Conservation (phyloP, 2,797 vertebrate genomes). For the Hoplostethus atlanticus region DNA sequence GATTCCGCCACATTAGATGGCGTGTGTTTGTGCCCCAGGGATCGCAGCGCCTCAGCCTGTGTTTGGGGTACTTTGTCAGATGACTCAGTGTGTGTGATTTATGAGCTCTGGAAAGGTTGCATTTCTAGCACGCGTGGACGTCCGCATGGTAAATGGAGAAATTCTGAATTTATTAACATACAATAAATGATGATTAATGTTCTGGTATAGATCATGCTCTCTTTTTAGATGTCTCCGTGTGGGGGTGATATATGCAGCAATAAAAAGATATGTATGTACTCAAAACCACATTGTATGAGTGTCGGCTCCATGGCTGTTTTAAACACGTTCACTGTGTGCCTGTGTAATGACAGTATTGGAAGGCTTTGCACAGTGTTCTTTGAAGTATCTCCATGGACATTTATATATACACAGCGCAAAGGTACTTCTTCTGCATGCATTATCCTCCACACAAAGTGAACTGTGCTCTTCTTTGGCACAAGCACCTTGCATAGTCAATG, state of each 20-base stretch:
- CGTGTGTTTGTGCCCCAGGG: slow-evolving; percentile 87
- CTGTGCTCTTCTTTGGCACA: slow-evolving; percentile 60
- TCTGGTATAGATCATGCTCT: slow-evolving; percentile 88
- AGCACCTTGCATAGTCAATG: slow-evolving; percentile 80
- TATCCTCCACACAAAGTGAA: slow-evolving; percentile 76
- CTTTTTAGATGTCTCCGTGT: slow-evolving; percentile 87
- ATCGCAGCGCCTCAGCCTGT: slow-evolving; percentile 83
- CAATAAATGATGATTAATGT: slow-evolving; percentile 93
- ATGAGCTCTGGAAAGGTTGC: slow-evolving; percentile 89
- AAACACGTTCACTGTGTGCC: slow-evolving; percentile 56
- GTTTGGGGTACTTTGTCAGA: slow-evolving; percentile 89
- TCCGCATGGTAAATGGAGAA: slow-evolving; percentile 90
- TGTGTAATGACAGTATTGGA: slow-evolving; percentile 54
- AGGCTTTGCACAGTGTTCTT: slow-evolving; percentile 48
- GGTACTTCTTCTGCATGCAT: slow-evolving; percentile 62
- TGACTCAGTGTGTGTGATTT: slow-evolving; percentile 88
- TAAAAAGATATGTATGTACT: slow-evolving; percentile 86
- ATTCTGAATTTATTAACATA: slow-evolving; percentile 93
- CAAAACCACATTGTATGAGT: slow-evolving; percentile 80
- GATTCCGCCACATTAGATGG: slow-evolving; percentile 86
- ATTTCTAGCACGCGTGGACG: slow-evolving; percentile 87
- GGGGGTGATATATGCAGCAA: slow-evolving; percentile 87
- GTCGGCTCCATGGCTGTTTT: slow-evolving; percentile 73
- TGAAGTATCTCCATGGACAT: slow-evolving; percentile 59
- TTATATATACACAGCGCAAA: slow-evolving; percentile 49